phyloP scores from a whole-genome alignment of 2,888 invertebrate species.

The Drosophila gaucha region DNA sequence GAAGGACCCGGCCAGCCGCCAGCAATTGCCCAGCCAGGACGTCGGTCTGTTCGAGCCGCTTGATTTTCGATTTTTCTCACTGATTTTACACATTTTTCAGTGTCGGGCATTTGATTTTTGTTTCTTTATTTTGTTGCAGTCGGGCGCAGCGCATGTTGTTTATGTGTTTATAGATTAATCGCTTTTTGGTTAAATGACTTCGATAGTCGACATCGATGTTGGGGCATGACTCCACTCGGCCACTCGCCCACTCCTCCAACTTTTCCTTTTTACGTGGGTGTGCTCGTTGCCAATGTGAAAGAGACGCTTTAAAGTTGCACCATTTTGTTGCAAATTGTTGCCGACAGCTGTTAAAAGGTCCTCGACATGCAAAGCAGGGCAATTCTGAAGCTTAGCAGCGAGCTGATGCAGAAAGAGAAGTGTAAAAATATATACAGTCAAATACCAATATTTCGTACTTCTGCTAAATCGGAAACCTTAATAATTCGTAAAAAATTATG shows the following conservation, averaged over 20 bases:
- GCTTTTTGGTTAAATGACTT: constrained; percentile 83
- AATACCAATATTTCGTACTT: too few relatives aligned
- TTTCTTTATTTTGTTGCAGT: constrained; percentile 10
- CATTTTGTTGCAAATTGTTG: constrained; percentile 58
- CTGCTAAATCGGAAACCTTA: too few relatives aligned
- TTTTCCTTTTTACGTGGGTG: neutral
- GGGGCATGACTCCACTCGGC: constrained; percentile 1
- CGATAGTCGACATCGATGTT: constrained; percentile 65
- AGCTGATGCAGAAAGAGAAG: neutral
- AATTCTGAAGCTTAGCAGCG: too few relatives aligned
- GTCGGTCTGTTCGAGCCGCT: constrained; percentile 17
- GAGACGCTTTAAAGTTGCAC: constrained; percentile 42
- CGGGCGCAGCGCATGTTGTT: constrained; percentile 75
- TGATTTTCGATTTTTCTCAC: constrained; percentile 76
- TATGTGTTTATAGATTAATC: constrained; percentile 84
- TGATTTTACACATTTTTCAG: constrained; percentile 78
- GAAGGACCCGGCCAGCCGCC: neutral
- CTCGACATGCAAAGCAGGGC: neutral
- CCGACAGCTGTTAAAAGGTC: constrained; percentile 46
- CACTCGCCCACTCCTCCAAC: neutral
- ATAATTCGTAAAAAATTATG: too few relatives aligned
- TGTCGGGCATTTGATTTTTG: constrained; percentile 45
- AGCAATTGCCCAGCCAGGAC: constrained; percentile 5
- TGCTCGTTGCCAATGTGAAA: constrained; percentile 8
- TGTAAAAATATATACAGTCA: neutral